Evolutionary conservation across 2,888 invertebrate species (phyloP), one percentile per base, ranked within the genome.

Genomic region (Dasypolia templi): DNA sequence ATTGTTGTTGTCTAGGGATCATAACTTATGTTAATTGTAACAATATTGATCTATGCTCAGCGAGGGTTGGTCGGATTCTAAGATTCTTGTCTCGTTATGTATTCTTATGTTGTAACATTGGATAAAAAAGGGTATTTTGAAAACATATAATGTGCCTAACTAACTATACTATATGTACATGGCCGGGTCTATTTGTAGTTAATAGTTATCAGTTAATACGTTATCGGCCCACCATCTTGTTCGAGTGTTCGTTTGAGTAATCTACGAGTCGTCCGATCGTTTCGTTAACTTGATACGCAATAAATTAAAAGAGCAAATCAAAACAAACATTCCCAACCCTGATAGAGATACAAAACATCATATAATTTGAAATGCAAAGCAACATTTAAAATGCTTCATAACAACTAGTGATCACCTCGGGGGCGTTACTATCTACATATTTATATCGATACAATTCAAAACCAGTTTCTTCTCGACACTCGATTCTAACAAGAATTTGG

Each of bases 401-500:
- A 92, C 89, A 91, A 91, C 89, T 90, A 91, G 89, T 88, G 92
- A 92, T 94, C 92, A 93, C 91, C 91, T 93, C 89, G 92, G 90
- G 92, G 94, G 95, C 94, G 95, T 95, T 87, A 92, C 93, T 93
- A 93, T 94, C 93, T 93, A 94, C 94, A 93, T 94, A 94, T 94
- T 92, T 93, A 94, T 93, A 93, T 91, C 91, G 92, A 92, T 93
- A 94, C 93, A 92, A 92, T 92, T 93, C 90, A 84, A 92, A 96
- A 95, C 95, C 95, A 89, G 95, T 95, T 95, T 84, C 89, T 88
- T 90, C 92, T 91, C 91, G 92, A 92, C 93, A 92, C 92, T 91
- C 89, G 93, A 91, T 93, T 95, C 95, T 95, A 95, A 95, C 95
- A 95, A 95, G 95, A 95, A 95, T 95, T 95, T 94, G 89, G 94